Evolutionary conservation across 2,888 invertebrate species (phyloP).

Genomic region (Coecobrya sp.): DNA sequence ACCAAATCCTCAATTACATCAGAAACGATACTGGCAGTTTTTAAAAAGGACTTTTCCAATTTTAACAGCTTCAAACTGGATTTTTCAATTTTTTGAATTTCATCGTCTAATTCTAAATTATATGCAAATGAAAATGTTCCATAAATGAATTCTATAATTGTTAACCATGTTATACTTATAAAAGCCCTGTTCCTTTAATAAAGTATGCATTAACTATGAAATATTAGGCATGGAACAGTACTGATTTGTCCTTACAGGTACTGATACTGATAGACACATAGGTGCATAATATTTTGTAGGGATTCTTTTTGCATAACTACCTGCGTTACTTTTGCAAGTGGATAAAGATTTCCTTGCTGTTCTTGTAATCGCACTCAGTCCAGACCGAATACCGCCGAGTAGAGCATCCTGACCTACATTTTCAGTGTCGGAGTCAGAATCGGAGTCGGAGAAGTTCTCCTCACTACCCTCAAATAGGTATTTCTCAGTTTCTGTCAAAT

Average conservation of each 20-base stretch:
- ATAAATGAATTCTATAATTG: too few species aligned
- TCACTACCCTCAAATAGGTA: slow-evolving; percentile 34
- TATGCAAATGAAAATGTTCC: too few species aligned
- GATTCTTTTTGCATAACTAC: slow-evolving; percentile 28
- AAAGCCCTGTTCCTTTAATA: too few species aligned
- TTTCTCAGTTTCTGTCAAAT: slow-evolving; percentile 72
- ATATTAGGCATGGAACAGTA: too few species aligned
- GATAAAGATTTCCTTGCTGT: slow-evolving; percentile 83
- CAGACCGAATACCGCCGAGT: slow-evolving; percentile 82
- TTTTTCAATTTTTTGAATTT: slow-evolving; percentile 58
- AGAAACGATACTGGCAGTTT: slow-evolving; percentile 79
- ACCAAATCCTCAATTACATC: slow-evolving; percentile 82
- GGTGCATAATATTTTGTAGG: too few species aligned
- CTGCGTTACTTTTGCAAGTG: slow-evolving; percentile 77
- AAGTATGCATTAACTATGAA: too few species aligned
- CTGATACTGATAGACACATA: not conserved
- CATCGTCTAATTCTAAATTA: slow-evolving; percentile 61
- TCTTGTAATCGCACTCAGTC: slow-evolving; percentile 81
- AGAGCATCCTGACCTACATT: slow-evolving; percentile 81
- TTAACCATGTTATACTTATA: too few species aligned
- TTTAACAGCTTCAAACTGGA: slow-evolving; percentile 77
- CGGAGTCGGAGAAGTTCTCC: not conserved
- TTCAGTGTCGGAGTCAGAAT: slow-evolving; percentile 66
- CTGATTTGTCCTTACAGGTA: too few species aligned
- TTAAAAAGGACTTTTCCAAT: slow-evolving; percentile 79